These are phyloP conservation scores for Tarsius wallacei DNA, from an alignment of 2,797 vertebrate species.

Conservation along the genomic window DNA sequence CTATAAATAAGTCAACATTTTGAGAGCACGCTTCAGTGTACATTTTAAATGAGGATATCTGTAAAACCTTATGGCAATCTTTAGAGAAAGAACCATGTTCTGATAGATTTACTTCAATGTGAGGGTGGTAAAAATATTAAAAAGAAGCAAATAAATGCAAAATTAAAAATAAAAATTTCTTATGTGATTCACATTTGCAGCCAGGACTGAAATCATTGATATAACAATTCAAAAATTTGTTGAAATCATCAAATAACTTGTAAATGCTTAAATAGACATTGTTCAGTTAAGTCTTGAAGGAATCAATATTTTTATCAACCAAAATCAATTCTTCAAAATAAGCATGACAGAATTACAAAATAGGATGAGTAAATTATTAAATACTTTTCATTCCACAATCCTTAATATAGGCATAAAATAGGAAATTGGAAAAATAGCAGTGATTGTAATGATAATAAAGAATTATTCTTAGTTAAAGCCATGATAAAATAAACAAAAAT, in stretches of 20 bases:
- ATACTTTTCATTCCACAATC: constrained; percentile 40
- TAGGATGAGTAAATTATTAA: neutral
- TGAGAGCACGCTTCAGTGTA: too few relatives aligned
- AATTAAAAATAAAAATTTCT: neutral
- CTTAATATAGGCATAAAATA: neutral
- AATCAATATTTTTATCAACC: constrained; percentile 30
- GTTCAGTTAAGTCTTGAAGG: constrained; percentile 43
- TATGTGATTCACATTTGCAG: neutral
- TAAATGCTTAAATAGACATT: constrained; percentile 11
- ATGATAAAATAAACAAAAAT: constrained; percentile 2
- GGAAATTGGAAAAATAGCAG: neutral
- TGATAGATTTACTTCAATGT: too few relatives aligned
- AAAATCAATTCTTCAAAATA: constrained; percentile 45
- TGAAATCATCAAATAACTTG: constrained; percentile 38
- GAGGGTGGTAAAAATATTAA: too few relatives aligned
- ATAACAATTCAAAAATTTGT: neutral
- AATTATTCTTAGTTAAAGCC: neutral
- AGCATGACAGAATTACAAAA: constrained; percentile 20
- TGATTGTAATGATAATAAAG: constrained; percentile 9
- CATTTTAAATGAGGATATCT: too few relatives aligned
- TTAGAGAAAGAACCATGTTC: too few relatives aligned
- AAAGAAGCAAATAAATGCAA: too few relatives aligned
- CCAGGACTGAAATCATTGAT: constrained; percentile 11
- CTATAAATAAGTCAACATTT: too few relatives aligned
- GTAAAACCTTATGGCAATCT: too few relatives aligned